phyloP scores from a whole-genome alignment of 2,888 invertebrate species.

The Laspeyria flexula region DNA sequence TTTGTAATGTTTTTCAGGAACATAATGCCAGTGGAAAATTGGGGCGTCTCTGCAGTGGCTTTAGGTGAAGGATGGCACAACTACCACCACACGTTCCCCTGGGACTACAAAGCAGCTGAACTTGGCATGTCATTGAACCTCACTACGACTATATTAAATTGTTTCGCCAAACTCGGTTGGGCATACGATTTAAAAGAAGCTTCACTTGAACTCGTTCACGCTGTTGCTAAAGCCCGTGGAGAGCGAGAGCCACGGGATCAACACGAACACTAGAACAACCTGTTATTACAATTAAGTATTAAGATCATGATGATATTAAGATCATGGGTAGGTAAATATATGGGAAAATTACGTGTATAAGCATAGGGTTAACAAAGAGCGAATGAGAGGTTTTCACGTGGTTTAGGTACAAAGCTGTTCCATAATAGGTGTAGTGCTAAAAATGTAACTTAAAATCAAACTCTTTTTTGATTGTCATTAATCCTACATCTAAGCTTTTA shows the following conservation, averaged over 20 bases:
- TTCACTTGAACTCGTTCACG: conserved; percentile 81
- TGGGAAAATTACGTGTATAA: too few species aligned
- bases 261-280: conserved; percentile 6
- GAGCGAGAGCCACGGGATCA: conserved; percentile 51
- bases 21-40: conserved; percentile 93
- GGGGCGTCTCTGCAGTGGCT: conserved; percentile 89
- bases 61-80: conserved; percentile 97
- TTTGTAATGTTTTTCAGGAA: conserved; percentile 80
- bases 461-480: too few species aligned
- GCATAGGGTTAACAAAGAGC: too few species aligned
- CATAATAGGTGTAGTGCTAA: too few species aligned
- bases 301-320: too few species aligned
- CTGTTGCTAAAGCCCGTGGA: conserved; percentile 84
- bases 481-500: too few species aligned
- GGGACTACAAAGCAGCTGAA: conserved; percentile 97
- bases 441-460: too few species aligned
- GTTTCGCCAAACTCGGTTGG: conserved; percentile 90
- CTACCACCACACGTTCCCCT: conserved; percentile 97
- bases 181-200: conserved; percentile 91
- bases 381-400: too few species aligned
- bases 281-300: too few species aligned
- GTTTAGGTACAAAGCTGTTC: too few species aligned
- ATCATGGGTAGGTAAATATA: too few species aligned
- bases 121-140: conserved; percentile 90
- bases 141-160: conserved; percentile 89